Evolutionary conservation across 2,888 invertebrate species (phyloP), one percentile per base, ranked within the genome.

Genomic region (Sinotaia quadrata): DNA sequence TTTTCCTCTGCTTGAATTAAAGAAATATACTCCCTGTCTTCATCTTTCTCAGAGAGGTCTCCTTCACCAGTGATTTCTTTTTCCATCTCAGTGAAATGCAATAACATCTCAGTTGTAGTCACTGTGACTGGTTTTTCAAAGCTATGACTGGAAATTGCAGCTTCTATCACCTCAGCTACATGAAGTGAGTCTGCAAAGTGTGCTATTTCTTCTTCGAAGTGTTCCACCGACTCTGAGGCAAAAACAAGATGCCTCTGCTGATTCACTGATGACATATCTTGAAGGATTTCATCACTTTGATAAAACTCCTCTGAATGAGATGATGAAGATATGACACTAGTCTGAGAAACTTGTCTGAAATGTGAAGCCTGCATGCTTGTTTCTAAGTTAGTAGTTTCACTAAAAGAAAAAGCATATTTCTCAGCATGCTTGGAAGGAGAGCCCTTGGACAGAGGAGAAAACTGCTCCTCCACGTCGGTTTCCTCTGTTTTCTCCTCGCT

Each of bases 401-500:
- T 74, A 60, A 76, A 69, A 36, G 80, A 77, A 59, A 82, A 78
- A 56, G 81, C 79, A 71, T 69, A 63, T 58, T 69, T 73, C 37
- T 63, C 66, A 67, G 84, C 83, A 67, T 86, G 86, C 78, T 87
- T 80, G 59, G 80, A 71, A 73, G 79, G 75, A 61, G 82, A 80
- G 68, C 80, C 76, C 57, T 71, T 65, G 56, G 76, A 67, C 69
- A 80, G 77, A 71, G 81, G 82, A 70, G 82, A 81, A 72, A 85
- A 85, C 78, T 84, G 83, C 72, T 85, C 85, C 75, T 84, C 84
- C 61, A 81, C 80, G 76, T 84, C 83, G 49, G 82, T 83, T 75
- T 81, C 88, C 77, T 87, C 87, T 33, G 87, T 84, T 71, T 85
- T 84, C 51, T 85, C 86, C 73, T 87, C 87, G 71, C 75, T 78